Evolutionary conservation across 2,888 invertebrate genomes (phyloP), one percentile per base, ranked within the genome.

Genomic region (Xanthia togata): DNA sequence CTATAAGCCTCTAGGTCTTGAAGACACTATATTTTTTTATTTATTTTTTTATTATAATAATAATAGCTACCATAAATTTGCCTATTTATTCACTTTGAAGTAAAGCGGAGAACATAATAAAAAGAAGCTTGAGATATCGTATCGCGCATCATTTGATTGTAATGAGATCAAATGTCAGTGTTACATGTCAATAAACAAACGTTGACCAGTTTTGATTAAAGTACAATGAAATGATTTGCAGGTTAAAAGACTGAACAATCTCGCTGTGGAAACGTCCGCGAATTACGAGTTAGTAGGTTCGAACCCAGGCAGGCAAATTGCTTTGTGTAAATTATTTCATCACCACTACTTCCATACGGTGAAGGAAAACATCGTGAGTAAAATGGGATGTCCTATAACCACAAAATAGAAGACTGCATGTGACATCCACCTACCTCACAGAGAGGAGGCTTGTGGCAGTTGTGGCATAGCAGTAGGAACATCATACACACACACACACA

Each of bases 151-250:
- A 17, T 47, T 59, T 31, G 20, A 50, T 55, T 68, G 55, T 71
- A 69, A 80, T 60, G 41, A 68, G 85, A 53, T 83, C 82, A 83
- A 73, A 85, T 47, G 85, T 83, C 82, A 83, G 70, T 75, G 59
- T 82, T 44, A 67, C 72, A 47, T 67, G 31, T 53, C 17, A 62
- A 14, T 38, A 31, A 31, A 26, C 4, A 68, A 73, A 35, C 38
- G 26, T 14, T 70, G 5, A 41, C 55, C 47, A 50, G 59, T 73
- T 85, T 63, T 44, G 26, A 60, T 76, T 73, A 68, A 14, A 77
- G 82, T 83, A 60, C 77, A 85, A 57, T 77, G 81, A 73, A 81
- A 70, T 63, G 47, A 72, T 69, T 53, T 44, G 2, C n/a, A 59
- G 38, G 68, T 47, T 59, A 26, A 50, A 17, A 12, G 11, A 63